Base-by-base conservation (phyloP, 2,113 vertebrate species). In the Passer montanus region DNA sequence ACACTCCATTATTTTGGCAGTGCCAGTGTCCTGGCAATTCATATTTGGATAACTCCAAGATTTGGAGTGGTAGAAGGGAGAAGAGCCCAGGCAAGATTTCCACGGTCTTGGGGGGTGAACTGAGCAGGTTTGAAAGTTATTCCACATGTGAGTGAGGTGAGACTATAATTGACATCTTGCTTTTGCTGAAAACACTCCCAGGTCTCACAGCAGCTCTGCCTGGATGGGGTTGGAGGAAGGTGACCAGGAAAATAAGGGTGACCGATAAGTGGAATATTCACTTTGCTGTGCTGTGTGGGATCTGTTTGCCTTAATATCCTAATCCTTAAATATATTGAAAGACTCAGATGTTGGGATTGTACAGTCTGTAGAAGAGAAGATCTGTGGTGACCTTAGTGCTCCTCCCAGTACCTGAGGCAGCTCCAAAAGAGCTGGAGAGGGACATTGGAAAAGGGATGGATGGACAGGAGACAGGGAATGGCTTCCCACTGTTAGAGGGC, bases 1-100 rank as follows among this genome's bases (percentile, higher is more conserved):
- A 20, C 24, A n/a, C 2, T 0, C 7, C n/a, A 28, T 9, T 18
- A 0, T 24, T 82, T 69, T 64, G 9, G 11, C n/a, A 60, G 19
- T 41, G 39, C 5, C 37, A n/a, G 7, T 35, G 24, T 3, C 46
- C 22, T 56, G 86, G 35, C 7, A 59, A 55, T 55, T 23, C 1
- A 1, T 47, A 9, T n/a, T 63, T 56, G 41, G 43, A 5, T 47
- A 81, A 55, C 19, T 58, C 24, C 13, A 20, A 31, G 23, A 11
- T 15, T 49, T 63, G 73, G 27, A 44, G 28, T 33, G 39, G 18
- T 26, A 66, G 33, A 60, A 74, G 6, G 27, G 53, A 66, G 24
- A 37, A 77, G 13, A 27, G 69, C 46, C 7, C 13, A 15, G 24
- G 7, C 11, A 63, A 7, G 10, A 50, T n/a, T 44, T 64, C 33